phyloP scores from a whole-genome alignment of 1,140 invertebrate genomes.

The Dolichoris vasculosae region DNA sequence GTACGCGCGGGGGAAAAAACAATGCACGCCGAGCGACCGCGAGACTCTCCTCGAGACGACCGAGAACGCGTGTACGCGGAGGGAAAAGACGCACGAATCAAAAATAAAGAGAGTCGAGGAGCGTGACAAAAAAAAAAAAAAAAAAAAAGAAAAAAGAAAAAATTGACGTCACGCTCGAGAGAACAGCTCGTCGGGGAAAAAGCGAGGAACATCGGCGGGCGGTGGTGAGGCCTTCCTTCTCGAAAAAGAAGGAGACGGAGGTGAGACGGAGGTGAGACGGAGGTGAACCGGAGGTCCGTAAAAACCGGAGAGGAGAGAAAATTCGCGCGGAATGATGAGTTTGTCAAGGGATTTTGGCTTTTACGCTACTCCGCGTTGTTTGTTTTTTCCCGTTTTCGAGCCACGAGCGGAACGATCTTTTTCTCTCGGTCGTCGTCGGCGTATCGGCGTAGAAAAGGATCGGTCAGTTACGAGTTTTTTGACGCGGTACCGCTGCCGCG shows the following conservation, averaged over 20 bases:
- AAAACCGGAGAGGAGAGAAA: background rate
- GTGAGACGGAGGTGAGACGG: background rate
- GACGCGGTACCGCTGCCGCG: background rate
- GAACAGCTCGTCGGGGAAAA: too few species aligned
- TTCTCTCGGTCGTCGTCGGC: too few species aligned
- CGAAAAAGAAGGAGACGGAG: too few species aligned
- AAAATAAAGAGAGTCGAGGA: background rate
- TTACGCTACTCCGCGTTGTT: background rate
- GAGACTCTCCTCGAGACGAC: background rate
- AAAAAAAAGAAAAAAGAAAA: too few species aligned
- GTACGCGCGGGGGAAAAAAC: background rate
- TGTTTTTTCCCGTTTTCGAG: background rate
- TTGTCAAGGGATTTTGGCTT: background rate
- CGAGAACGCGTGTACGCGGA: background rate
- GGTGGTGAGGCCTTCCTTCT: too few species aligned
- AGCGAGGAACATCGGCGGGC: too few species aligned
- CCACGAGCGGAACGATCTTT: background rate
- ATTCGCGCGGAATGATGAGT: background rate
- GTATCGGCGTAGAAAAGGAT: background rate
- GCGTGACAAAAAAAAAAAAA: too few species aligned
- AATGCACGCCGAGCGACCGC: background rate
- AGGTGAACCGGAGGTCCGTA: background rate
- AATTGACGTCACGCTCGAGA: background rate
- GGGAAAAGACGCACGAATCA: background rate
- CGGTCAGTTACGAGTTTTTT: conserved; percentile 1